Evolutionary conservation across 1,140 invertebrate genomes (phyloP).

Genomic region (Apis dorsata): DNA sequence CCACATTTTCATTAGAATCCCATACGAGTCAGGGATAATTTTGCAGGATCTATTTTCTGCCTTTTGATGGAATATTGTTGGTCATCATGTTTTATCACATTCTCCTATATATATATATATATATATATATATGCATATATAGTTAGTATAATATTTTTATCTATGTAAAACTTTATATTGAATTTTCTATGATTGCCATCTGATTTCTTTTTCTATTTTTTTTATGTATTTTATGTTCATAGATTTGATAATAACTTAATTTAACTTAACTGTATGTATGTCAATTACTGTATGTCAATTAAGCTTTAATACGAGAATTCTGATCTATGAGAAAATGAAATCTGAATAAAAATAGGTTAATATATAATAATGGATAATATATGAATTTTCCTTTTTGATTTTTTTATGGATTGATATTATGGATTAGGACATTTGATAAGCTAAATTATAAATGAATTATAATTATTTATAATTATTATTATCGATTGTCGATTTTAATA

Average conservation of each 20-base stretch:
- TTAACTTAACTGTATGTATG: background rate
- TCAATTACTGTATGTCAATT: constrained; percentile 35
- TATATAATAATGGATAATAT: too few species aligned
- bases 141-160: background rate
- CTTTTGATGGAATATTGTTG: constrained; percentile 14
- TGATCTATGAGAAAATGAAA: background rate
- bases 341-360: background rate
- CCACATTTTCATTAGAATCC: constrained; percentile 61
- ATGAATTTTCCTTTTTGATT: background rate
- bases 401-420: background rate
- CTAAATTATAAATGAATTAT: too few species aligned
- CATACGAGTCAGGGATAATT: constrained; percentile 54
- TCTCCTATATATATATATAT: background rate
- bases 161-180: too few species aligned
- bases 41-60: constrained; percentile 57
- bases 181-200: too few species aligned
- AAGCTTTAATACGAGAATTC: constrained; percentile 3
- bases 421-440: too few species aligned
- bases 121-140: too few species aligned
- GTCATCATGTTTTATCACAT: background rate
- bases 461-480: too few species aligned
- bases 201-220: background rate
- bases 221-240: background rate
- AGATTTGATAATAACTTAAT: background rate
- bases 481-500: background rate